These are phyloP conservation scores for Drosophila neotestacea DNA, from an alignment of 2,888 invertebrate species.

Conservation along the genomic window DNA sequence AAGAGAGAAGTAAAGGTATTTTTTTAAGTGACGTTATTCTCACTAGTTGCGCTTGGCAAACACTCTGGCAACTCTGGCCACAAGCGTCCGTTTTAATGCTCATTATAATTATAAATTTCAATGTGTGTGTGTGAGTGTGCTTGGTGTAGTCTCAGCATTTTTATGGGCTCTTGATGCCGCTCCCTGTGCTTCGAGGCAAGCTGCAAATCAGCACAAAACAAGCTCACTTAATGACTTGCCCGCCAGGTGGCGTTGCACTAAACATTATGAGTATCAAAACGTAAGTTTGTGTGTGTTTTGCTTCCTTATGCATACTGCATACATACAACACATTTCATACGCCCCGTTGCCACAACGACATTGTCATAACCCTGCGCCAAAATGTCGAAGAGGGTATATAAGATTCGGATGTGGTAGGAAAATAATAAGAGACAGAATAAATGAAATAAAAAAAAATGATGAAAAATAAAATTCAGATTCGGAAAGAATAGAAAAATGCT, in stretches of 20 bases:
- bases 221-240: conserved; percentile 75
- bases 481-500: too few species aligned
- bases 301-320: conserved; percentile 39
- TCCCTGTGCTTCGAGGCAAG: conserved; percentile 16
- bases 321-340: conserved; percentile 48
- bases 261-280: conserved; percentile 35
- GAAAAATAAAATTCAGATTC: too few species aligned
- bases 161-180: conserved; percentile 63
- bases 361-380: conserved; percentile 26
- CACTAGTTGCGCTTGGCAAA: conserved; percentile 62
- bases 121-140: conserved; percentile 25
- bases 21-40: conserved; percentile 32
- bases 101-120: conserved; percentile 60
- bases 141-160: conserved; percentile 51
- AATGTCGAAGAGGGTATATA: conserved; percentile 1
- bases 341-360: conserved; percentile 40
- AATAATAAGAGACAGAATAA: neutral
- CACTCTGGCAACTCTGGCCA: conserved; percentile 52
- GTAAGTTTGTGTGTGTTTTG: conserved; percentile 18
- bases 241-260: conserved; percentile 62
- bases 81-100: conserved; percentile 69
- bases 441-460: too few species aligned
- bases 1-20: conserved; percentile 1
- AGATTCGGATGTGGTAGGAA: neutral
- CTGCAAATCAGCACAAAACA: conserved; percentile 69